These are phyloP conservation scores for Dysidea cf. avara DNA, from an alignment of 37 sponge, comb jelly and placozoan species.

Conservation along the genomic window DNA sequence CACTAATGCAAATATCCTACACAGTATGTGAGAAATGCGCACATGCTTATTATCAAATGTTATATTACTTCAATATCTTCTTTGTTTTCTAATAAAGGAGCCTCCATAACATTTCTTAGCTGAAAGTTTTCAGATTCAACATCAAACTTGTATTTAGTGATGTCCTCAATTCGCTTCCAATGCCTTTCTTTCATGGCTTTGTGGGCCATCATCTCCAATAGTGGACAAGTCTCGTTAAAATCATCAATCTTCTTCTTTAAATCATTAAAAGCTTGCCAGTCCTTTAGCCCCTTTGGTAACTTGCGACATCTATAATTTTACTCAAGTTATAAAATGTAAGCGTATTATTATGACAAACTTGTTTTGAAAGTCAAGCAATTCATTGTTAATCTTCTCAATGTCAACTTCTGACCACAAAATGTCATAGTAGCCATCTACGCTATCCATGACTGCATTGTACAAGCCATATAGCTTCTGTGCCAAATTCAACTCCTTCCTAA, in stretches of 20 bases:
- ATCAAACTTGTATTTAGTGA: constrained; percentile 91
- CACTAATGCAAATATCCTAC: constrained; percentile 96
- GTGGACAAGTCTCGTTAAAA: constrained; percentile 96
- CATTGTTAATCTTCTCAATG: constrained; percentile 98
- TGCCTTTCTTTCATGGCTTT: constrained; percentile 93
- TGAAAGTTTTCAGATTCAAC: constrained; percentile 88
- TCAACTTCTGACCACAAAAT: constrained; percentile 95
- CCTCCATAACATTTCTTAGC: constrained; percentile 95
- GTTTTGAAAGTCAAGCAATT: constrained; percentile 97
- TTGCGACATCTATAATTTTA: constrained; percentile 80
- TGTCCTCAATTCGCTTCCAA: constrained; percentile 88
- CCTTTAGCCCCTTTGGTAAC: constrained; percentile 95
- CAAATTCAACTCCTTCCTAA: constrained; percentile 90
- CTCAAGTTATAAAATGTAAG: no score
- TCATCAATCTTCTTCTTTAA: constrained; percentile 98
- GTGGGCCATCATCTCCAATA: constrained; percentile 95
- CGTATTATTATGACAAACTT: constrained; percentile 37
- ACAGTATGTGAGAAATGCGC: no score
- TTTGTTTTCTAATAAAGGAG: constrained; percentile 87
- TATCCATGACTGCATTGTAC: constrained; percentile 97
- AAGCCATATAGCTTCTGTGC: constrained; percentile 96
- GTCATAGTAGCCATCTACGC: constrained; percentile 98
- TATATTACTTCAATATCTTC: constrained; percentile 99
- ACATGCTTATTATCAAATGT: no score
- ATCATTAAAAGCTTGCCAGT: constrained; percentile 97